A percentile compares a stretch with the other conserved stretches of the same genome.
These are phyloP conservation scores for Hippocampus barbouri DNA, from an alignment of 2,113 vertebrate species.

Conservation along the genomic window DNA sequence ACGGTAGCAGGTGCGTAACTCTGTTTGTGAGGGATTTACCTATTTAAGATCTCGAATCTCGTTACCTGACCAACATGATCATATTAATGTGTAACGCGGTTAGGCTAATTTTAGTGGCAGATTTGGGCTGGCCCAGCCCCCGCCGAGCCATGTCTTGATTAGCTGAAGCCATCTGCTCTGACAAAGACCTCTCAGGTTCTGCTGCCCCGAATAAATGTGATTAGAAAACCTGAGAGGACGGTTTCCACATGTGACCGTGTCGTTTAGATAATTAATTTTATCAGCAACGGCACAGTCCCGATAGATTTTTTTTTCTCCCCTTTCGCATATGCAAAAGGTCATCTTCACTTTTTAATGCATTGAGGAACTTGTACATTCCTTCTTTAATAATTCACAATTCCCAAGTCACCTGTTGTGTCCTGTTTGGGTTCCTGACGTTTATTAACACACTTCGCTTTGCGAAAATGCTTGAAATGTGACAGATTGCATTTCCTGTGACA, in stretches of 20 bases:
- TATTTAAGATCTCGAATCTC: neutral
- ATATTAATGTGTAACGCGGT: slow-evolving; percentile 22
- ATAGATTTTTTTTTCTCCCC: neutral
- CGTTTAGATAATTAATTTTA: slow-evolving; percentile 15
- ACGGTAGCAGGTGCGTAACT: neutral
- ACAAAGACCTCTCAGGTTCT: slow-evolving; percentile 64
- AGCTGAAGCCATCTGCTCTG: slow-evolving; percentile 64
- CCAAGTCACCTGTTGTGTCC: neutral
- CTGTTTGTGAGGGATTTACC: neutral
- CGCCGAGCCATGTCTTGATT: slow-evolving; percentile 49
- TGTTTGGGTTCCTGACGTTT: neutral
- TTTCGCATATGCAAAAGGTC: neutral
- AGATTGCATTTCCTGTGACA: too few relatives aligned
- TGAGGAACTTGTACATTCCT: neutral
- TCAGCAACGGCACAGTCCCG: neutral
- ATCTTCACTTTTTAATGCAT: neutral
- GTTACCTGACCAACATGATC: slow-evolving; percentile 3
- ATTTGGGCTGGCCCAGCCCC: slow-evolving; percentile 50
- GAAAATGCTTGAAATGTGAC: too few relatives aligned
- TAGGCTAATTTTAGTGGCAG: slow-evolving; percentile 44
- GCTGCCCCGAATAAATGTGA: slow-evolving; percentile 59
- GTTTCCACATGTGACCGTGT: neutral
- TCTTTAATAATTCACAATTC: neutral
- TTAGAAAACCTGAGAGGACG: slow-evolving; percentile 56
- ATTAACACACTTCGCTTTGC: neutral